Evolutionary conservation across 1,140 invertebrate genomes (phyloP), one percentile per base, ranked within the genome.

Genomic region (Lycorma delicatula): DNA sequence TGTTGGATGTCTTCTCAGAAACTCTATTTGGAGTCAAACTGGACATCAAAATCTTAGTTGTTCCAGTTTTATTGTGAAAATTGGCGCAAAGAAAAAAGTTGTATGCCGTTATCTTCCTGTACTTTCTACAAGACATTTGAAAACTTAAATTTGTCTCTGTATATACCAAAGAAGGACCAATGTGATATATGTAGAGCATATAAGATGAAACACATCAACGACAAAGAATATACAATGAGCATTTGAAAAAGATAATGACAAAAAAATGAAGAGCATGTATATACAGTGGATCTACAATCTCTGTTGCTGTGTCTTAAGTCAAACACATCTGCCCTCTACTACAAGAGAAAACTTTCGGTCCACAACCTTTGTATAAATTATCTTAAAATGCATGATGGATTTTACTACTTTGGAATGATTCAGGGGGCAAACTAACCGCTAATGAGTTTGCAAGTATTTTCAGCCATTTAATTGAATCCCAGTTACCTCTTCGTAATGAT

Each of bases 391-490:
- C 5, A 28, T 2, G 54, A 56, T 12, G 44, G 54, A 50, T 56
- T 29, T 36, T 51, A 25, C 44, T 56, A 47, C 26, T 56, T 22
- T 56, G 41, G 54, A 49, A 56, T 23, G 54, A 56, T 25, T 25
- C 41, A 29, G 54, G 49, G 22, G 49, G 49, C 13, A 5, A 18
- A 11, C 27, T 52, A 22, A 22, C 25, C 13, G 49, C 49, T 29
- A 31, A 52, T 52, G 26, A 52, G 22, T 52, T 52, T 31, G n/a
- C 25, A 31, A 52, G 26, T 25, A 52, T 52, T 49, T 25, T 52
- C 18, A 31, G 5, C 9, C 25, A 31, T 31, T 52, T 52, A 13
- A 25, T 52, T 16, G 25, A 31, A 31, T 28, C 49, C 11, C 25
- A 52, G 31, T 20, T 49, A n/a, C 25, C 49, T 9, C 25, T 13